Evolutionary conservation across 2,888 invertebrate genomes (phyloP), one percentile per base, ranked within the genome.

Genomic region (Leucophenga maculata): DNA sequence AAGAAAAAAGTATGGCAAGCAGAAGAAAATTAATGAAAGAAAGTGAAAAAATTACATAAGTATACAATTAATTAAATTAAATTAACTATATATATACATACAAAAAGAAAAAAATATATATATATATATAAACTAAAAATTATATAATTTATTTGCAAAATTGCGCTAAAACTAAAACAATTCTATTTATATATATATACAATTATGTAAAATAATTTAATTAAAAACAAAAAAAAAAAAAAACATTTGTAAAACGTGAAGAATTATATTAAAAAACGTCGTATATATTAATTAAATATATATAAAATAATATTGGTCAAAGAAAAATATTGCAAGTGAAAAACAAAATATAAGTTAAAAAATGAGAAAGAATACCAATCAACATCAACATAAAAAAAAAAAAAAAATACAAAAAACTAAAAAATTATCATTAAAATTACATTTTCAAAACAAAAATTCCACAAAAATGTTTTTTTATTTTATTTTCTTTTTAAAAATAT

Each of bases 61-160:
- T 81, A 81, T 81, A 81, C 84, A 84, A 82, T 81, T 84, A 81
- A 83, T 83, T 78, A 75, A 82, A 81, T 81, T 83, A 79, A 79
- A 77, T 4, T 13, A 60, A 26, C 20, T 59, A 67, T 67, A 67
- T 31, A 20, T 32, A 65, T 59, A 46, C n/a, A 32, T 52, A 65
- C 14, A 65, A 1, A 57, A 9, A 22, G 11, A n/a, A 55, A 55
- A 9, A 22, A 22, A 31, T 31, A 22, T 22, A 57, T n/a, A 66
- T 31, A 67, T 18, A 67, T 48, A 48, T 60, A 68, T 62, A 65
- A 39, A 18, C 50, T 55, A 60, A 55, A 67, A 48, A 67, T 44
- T 48, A 59, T 67, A 67, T 48, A 50, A 67, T 48, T 59, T 31
- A 59, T 67, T n/a, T 44, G 52, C 32, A 44, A 39, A 11, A 60